A percentile compares a stretch with the other conserved stretches of the same genome.
These are phyloP conservation scores for Adelphocoris suturalis DNA, from an alignment of 2,888 invertebrate species.

Conservation along the genomic window DNA sequence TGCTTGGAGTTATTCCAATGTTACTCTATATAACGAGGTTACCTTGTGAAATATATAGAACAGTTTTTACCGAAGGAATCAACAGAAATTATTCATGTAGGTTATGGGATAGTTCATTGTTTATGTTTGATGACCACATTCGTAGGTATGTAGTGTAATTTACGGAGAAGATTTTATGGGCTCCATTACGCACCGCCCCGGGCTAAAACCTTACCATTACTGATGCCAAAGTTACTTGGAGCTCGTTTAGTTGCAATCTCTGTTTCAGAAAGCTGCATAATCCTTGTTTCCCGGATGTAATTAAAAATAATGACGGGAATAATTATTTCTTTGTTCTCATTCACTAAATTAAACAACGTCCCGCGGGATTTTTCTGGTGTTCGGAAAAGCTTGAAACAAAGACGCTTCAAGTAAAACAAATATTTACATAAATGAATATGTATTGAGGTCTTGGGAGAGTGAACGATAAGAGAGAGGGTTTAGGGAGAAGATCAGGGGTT, in stretches of 20 bases:
- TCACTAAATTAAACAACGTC: slow-evolving; percentile 49
- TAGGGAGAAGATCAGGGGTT: not conserved
- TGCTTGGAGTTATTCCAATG: too few species aligned
- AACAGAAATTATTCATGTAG: too few species aligned
- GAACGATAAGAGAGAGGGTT: slow-evolving; percentile 49
- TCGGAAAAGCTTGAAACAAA: slow-evolving; percentile 38
- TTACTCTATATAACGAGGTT: too few species aligned
- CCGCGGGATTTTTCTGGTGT: slow-evolving; percentile 24
- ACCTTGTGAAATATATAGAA: too few species aligned
- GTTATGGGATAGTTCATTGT: too few species aligned
- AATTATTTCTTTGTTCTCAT: slow-evolving; percentile 51
- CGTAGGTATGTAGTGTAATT: too few species aligned
- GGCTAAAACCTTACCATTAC: not conserved
- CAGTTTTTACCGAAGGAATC: too few species aligned
- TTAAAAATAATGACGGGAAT: slow-evolving; percentile 51
- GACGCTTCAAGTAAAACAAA: slow-evolving; percentile 44
- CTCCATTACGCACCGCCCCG: not conserved
- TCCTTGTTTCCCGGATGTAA: slow-evolving; percentile 13
- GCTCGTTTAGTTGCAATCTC: not conserved
- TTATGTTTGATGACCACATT: too few species aligned
- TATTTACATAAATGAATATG: slow-evolving; percentile 60
- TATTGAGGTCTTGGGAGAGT: slow-evolving; percentile 41
- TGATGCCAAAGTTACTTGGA: not conserved
- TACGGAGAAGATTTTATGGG: too few species aligned
- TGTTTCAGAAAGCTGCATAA: not conserved